Evolutionary conservation across 2,113 vertebrate species (phyloP), one percentile per base, ranked within the genome.

Genomic region (Callithrix jacchus): DNA sequence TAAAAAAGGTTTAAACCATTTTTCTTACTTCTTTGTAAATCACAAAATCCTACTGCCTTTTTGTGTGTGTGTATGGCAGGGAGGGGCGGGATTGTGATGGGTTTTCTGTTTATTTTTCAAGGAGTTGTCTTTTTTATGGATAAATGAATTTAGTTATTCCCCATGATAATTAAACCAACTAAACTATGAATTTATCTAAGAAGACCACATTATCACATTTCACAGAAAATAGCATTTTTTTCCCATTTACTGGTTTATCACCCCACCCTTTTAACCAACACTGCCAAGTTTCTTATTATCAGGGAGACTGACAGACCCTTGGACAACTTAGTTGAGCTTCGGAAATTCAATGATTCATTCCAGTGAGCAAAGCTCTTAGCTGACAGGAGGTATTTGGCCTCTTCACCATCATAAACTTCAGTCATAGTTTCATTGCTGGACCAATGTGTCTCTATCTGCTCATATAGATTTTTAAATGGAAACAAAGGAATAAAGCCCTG

Each of bases 301-400:
- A 87, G 37, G n/a, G n/a, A 96, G 76, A 76, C 83, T 89, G 30
- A 87, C 30, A 20, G 64, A 86, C 58, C 87, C 61, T 82, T 97
- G 56, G 37, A 94, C 37, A 96, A 94, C 86, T 97, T 87, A 91
- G 42, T 68, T 91, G 88, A 93, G 49, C 66, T 97, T 98, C 54
- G 93, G 80, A 97, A 98, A 97, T 64, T 96, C 77, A 95, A 27
- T 91, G 88, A 97, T 97, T 97, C 86, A 96, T 86, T 97, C 71
- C 93, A 90, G 64, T 89, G 82, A 98, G 80, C 91, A 98, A 98
- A 97, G 84, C 79, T 91, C 81, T 96, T 81, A 74, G 74, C 54
- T 92, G 73, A 97, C 54, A 81, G 96, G n/a, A 80, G 74, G 40
- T 91, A 17, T 93, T 92, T 89, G 93, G 54, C 73, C 64, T 97